Evolutionary conservation across 2,888 invertebrate species (phyloP).

Genomic region (Baccha elongata): DNA sequence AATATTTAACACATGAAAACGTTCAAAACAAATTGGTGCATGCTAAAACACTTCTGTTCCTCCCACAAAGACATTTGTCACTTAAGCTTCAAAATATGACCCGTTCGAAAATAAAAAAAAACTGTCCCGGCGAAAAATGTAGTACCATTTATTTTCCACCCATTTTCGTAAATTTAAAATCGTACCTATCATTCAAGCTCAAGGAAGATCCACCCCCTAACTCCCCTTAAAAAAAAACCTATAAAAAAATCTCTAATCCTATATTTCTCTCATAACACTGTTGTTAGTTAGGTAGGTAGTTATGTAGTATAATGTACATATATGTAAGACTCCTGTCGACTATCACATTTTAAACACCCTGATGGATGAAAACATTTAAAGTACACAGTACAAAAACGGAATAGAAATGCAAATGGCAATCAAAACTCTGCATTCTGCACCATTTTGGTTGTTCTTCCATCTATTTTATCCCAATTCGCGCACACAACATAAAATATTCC

Average conservation of each 20-base stretch:
- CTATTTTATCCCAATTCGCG: neutral
- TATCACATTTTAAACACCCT: constrained; percentile 50
- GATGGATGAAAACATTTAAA: constrained; percentile 50
- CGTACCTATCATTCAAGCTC: constrained; percentile 44
- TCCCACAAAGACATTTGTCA: constrained; percentile 24
- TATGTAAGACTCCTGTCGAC: constrained; percentile 16
- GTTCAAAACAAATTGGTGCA: too few species aligned
- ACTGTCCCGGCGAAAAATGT: constrained; percentile 7
- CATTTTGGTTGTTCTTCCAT: constrained; percentile 20
- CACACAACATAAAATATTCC: constrained; percentile 14
- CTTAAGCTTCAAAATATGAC: constrained; percentile 20
- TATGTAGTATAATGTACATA: too few species aligned
- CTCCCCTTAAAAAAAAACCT: constrained; percentile 1
- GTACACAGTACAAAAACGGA: constrained; percentile 6
- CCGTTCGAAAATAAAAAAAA: constrained; percentile 9
- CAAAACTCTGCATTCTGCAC: constrained; percentile 51
- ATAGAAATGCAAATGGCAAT: constrained; percentile 64
- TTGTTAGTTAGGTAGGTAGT: too few species aligned
- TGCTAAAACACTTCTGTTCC: too few species aligned
- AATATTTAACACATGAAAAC: too few species aligned
- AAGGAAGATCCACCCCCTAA: constrained; percentile 4
- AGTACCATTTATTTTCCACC: constrained; percentile 22
- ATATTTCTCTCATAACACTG: constrained; percentile 35
- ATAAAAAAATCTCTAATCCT: constrained; percentile 39
- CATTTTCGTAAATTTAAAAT: constrained; percentile 32